A percentile compares a stretch with the other conserved stretches of the same genome.
Conservation (phyloP, 2,113 vertebrate genomes). For the Perognathus longimembris region DNA sequence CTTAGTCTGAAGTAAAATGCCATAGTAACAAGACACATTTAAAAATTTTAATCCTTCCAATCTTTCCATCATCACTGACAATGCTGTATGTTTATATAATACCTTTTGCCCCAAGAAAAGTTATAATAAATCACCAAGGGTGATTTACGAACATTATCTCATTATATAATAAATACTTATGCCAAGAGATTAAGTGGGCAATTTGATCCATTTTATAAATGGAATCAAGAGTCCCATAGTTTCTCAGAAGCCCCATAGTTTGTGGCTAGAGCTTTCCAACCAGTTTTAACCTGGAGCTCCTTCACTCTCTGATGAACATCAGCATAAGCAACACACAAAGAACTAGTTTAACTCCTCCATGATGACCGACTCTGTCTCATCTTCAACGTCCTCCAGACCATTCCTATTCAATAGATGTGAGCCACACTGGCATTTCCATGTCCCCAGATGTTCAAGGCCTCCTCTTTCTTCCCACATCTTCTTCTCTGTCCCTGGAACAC, state of each 20-base stretch:
- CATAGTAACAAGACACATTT: neutral
- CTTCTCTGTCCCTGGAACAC: neutral
- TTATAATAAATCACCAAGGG: neutral
- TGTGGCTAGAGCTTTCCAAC: neutral
- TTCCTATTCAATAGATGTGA: neutral
- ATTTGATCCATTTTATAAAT: constrained; percentile 60
- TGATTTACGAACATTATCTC: constrained; percentile 56
- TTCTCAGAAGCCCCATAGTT: constrained; percentile 1
- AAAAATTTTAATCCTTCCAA: constrained; percentile 40
- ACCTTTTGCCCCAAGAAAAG: neutral
- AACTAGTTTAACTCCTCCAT: neutral
- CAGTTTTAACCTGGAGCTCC: neutral
- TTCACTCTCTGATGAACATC: neutral
- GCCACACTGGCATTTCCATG: neutral
- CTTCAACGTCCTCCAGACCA: neutral
- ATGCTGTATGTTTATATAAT: constrained; percentile 45
- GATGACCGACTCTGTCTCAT: neutral
- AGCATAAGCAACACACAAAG: neutral
- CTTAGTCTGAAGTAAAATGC: constrained; percentile 10
- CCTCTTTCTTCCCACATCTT: neutral
- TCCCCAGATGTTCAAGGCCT: neutral
- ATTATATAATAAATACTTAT: constrained; percentile 64
- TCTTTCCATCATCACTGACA: constrained; percentile 32
- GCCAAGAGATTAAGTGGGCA: constrained; percentile 55
- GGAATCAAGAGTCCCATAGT: constrained; percentile 43